Conservation (phyloP, 2,797 vertebrate genomes). For the Apogon hyalosoma region DNA sequence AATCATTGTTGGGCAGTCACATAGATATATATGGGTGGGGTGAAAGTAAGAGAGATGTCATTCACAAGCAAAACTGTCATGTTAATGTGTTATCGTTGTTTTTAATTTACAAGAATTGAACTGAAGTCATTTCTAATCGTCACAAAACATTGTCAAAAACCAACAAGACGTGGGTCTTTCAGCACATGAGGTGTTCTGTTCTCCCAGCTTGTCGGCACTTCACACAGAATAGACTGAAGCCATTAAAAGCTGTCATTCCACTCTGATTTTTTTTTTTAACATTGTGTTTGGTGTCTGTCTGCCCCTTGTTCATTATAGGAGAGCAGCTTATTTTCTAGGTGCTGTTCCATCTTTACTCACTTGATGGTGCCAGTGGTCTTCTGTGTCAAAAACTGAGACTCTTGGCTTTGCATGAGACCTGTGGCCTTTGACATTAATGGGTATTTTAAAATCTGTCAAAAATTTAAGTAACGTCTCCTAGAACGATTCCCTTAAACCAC, state of each 20-base stretch:
- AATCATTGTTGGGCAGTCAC: conserved; percentile 84
- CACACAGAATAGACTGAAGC: conserved; percentile 10
- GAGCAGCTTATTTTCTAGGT: conserved; percentile 43
- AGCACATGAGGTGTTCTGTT: conserved; percentile 29
- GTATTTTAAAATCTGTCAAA: conserved; percentile 59
- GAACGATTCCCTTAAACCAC: conserved; percentile 20
- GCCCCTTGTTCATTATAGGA: conserved; percentile 21
- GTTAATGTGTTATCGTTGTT: conserved; percentile 50
- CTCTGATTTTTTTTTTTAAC: conserved; percentile 13
- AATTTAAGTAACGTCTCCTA: conserved; percentile 30
- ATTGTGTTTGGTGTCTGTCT: conserved; percentile 26
- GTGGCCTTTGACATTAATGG: conserved; percentile 47
- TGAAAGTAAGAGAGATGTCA: conserved; percentile 71
- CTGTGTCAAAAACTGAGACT: conserved; percentile 38
- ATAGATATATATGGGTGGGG: conserved; percentile 78
- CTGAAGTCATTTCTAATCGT: conserved; percentile 46
- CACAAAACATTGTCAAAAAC: conserved; percentile 44
- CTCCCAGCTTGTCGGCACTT: conserved; percentile 33
- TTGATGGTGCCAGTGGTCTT: conserved; percentile 60
- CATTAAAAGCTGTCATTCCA: conserved; percentile 48
- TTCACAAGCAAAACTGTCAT: conserved; percentile 65
- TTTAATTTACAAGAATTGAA: conserved; percentile 62
- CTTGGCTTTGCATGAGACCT: conserved; percentile 48
- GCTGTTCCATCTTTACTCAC: conserved; percentile 55
- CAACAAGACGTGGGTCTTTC: conserved; percentile 49